Conservation (phyloP, 1,140 invertebrate genomes). For the Papilio helenus region DNA sequence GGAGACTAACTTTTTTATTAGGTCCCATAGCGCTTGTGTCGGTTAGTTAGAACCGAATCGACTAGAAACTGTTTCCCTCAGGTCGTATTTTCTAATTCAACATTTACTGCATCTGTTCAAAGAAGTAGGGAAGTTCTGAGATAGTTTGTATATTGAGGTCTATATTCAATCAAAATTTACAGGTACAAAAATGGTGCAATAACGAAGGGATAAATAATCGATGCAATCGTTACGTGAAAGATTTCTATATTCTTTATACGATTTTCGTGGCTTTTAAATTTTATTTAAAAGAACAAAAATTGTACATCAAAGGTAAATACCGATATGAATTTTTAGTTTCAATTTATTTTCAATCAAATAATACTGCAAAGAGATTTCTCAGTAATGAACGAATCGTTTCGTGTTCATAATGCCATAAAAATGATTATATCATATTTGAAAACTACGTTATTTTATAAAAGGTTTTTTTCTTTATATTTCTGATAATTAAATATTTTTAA, state of each 20-base stretch:
- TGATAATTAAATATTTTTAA: background rate
- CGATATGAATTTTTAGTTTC: background rate
- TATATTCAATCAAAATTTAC: no score
- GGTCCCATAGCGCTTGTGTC: conserved; percentile 10
- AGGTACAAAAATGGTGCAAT: no score
- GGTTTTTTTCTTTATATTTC: background rate
- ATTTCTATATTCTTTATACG: no score
- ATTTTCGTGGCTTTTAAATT: no score
- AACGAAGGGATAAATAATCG: no score
- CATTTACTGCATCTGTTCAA: conserved; percentile 14
- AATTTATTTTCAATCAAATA: conserved; percentile 24
- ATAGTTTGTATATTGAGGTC: background rate
- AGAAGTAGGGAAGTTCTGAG: background rate
- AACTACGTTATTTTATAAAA: background rate
- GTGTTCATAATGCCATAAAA: background rate
- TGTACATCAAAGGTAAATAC: background rate
- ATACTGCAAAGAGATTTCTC: background rate
- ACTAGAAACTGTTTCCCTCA: conserved; percentile 16
- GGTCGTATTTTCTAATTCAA: conserved; percentile 17
- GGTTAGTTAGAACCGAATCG: conserved; percentile 21
- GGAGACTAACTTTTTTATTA: conserved; percentile 20
- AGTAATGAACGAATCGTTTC: background rate
- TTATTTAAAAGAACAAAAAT: background rate
- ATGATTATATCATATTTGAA: background rate
- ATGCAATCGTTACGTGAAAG: no score